Evolutionary conservation across 2,797 vertebrate species (phyloP).

Genomic region (Alouatta caraya): DNA sequence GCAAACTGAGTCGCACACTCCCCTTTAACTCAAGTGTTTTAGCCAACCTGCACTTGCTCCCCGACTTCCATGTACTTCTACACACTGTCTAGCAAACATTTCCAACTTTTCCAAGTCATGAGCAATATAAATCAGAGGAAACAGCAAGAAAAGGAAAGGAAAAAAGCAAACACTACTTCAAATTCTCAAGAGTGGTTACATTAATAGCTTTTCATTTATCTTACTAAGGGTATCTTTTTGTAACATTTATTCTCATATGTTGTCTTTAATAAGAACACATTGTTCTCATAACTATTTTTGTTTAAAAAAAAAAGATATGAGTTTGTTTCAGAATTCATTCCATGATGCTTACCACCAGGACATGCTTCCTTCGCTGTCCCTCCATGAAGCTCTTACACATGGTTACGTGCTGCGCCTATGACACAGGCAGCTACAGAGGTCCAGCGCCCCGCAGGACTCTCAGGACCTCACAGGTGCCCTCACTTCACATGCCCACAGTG

Average conservation of each 20-base stretch:
- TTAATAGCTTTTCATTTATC: background rate
- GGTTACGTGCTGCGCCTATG: rapidly evolving
- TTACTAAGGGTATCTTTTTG: background rate
- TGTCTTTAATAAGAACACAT: background rate
- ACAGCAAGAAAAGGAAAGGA: background rate
- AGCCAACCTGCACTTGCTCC: background rate
- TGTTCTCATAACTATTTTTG: background rate
- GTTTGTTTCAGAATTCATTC: background rate
- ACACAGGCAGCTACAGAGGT: background rate
- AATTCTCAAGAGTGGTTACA: background rate
- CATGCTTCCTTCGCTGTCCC: background rate
- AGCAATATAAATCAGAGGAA: background rate
- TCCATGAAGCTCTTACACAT: too few species aligned
- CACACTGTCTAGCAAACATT: background rate
- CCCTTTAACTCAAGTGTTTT: background rate
- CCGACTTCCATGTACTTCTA: background rate
- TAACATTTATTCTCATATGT: background rate
- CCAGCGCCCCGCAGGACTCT: background rate
- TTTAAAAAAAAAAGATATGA: background rate
- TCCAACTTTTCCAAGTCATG: background rate
- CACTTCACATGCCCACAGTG: rapidly evolving
- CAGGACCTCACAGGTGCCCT: background rate
- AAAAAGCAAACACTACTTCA: background rate
- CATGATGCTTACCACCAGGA: background rate
- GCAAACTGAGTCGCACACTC: rapidly evolving